Conservation (phyloP, 2,797 vertebrate species). For the Mormyrops boulengeri region DNA sequence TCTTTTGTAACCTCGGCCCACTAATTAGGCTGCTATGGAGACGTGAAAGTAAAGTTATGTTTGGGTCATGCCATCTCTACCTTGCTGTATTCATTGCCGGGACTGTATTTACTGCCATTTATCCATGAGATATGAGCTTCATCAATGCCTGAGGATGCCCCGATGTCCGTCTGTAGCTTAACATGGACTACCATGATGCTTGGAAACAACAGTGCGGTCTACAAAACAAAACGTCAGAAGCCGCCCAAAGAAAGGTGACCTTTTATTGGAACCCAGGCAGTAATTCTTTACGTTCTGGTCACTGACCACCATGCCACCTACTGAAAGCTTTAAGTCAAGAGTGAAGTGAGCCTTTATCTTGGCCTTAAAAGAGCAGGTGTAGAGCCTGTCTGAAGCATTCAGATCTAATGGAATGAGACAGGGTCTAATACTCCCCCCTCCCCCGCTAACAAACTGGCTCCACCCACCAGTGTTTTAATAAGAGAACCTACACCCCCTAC, state of each 20-base stretch:
- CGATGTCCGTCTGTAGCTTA: background rate
- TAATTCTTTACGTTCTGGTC: background rate
- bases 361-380: background rate
- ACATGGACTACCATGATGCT: background rate
- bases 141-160: background rate
- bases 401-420: background rate
- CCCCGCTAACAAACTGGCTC: background rate
- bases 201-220: background rate
- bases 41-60: background rate
- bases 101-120: background rate
- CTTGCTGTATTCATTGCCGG: background rate
- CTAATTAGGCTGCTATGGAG: background rate
- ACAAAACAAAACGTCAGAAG: background rate
- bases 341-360: background rate
- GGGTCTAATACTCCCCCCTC: background rate
- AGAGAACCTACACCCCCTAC: background rate
- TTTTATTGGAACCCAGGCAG: background rate
- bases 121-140: background rate
- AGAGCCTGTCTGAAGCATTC: background rate
- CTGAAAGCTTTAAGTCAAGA: background rate
- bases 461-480: background rate
- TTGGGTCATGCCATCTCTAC: background rate
- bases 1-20: background rate
- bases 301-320: background rate
- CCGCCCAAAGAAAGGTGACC: background rate